Evolutionary conservation across 1,140 invertebrate genomes (phyloP).

Genomic region (Nebria ingens): DNA sequence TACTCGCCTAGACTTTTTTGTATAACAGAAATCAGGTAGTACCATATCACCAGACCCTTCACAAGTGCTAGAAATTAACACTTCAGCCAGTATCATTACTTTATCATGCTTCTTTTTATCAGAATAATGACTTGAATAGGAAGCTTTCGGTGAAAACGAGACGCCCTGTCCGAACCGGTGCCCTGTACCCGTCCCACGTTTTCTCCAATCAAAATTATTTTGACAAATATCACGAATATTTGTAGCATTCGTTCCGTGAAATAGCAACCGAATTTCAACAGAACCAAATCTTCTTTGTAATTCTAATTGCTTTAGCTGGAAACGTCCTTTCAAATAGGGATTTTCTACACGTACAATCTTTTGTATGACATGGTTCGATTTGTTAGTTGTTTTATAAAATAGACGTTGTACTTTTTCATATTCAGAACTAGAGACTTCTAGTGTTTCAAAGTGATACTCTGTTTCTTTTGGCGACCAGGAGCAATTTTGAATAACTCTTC

Average conservation of each 20-base stretch:
- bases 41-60: slow-evolving; percentile 12
- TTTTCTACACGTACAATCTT: slow-evolving; percentile 18
- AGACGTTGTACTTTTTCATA: no score
- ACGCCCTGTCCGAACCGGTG: slow-evolving; percentile 27
- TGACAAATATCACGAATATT: slow-evolving; percentile 21
- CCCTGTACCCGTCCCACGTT: slow-evolving; percentile 19
- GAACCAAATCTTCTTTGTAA: slow-evolving; percentile 12
- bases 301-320: slow-evolving; percentile 20
- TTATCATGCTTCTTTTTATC: slow-evolving; percentile 18
- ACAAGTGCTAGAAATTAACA: slow-evolving; percentile 13
- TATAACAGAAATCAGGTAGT: slow-evolving; percentile 14
- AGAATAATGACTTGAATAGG: slow-evolving; percentile 27
- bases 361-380: no score
- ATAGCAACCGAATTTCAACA: slow-evolving; percentile 19
- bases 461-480: no score
- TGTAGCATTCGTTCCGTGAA: slow-evolving; percentile 25
- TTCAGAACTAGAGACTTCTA: no score
- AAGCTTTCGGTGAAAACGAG: slow-evolving; percentile 24
- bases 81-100: slow-evolving; percentile 22
- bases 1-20: neutral
- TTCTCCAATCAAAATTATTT: slow-evolving; percentile 29
- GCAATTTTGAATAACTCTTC: no score
- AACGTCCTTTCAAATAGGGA: slow-evolving; percentile 17
- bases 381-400: no score
- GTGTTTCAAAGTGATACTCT: no score